phyloP scores from a whole-genome alignment of 2,797 vertebrate genomes.

The Phalloptychus januarius region DNA sequence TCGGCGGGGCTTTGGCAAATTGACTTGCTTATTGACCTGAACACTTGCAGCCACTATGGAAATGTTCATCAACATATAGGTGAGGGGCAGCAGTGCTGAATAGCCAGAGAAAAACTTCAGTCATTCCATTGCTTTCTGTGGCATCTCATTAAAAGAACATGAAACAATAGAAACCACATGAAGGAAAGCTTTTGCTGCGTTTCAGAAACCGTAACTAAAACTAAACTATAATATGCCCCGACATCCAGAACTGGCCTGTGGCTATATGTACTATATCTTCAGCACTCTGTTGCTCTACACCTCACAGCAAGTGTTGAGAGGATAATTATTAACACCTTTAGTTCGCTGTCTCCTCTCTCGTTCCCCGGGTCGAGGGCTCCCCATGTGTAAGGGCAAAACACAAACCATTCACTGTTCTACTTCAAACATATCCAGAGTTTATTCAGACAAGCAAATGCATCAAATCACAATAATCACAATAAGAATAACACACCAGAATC shows the following conservation, averaged over 20 bases:
- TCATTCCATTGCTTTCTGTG: background rate
- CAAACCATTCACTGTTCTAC: too few relatives aligned
- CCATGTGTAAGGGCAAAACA: too few relatives aligned
- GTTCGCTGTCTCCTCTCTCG: too few relatives aligned
- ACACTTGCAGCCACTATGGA: background rate
- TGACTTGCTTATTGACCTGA: background rate
- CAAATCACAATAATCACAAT: too few relatives aligned
- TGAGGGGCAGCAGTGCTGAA: background rate
- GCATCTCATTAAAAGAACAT: background rate
- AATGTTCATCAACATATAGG: background rate
- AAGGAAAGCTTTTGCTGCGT: background rate
- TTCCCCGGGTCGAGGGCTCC: too few relatives aligned
- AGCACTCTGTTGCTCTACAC: slow-evolving; percentile 9
- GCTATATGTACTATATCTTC: slow-evolving; percentile 18
- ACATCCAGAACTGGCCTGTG: background rate
- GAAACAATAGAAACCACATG: background rate
- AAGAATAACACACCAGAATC: too few relatives aligned
- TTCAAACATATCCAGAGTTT: too few relatives aligned
- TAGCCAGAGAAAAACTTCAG: background rate
- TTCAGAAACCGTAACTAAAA: background rate
- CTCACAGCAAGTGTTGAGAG: slow-evolving; percentile 57
- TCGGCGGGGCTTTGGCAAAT: background rate
- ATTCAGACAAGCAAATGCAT: too few relatives aligned
- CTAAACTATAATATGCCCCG: background rate
- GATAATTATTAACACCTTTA: too few relatives aligned